Evolutionary conservation across 2,113 vertebrate genomes (phyloP).

Genomic region (Ammospiza nelsoni): DNA sequence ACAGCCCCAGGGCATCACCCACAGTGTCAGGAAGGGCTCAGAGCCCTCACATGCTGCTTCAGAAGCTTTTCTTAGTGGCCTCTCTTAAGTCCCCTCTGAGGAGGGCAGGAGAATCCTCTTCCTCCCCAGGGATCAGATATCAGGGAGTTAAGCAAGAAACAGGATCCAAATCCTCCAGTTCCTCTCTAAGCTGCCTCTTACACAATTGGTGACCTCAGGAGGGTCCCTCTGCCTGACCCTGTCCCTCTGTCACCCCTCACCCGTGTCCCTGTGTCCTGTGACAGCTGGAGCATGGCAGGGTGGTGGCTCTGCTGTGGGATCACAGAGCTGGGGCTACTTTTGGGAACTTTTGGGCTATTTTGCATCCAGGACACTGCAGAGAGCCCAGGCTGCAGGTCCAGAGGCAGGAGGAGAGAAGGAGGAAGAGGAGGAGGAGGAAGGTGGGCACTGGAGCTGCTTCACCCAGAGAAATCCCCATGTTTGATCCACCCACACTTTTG

Average conservation of each 20-base stretch:
- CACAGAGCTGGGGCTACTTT: not conserved
- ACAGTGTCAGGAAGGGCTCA: rapidly evolving
- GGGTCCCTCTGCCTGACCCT: not conserved
- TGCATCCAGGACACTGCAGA: not conserved
- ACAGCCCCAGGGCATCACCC: not conserved
- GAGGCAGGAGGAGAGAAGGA: not conserved
- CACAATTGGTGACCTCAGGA: not conserved
- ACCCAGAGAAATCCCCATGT: not conserved
- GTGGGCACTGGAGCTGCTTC: not conserved
- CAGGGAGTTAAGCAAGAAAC: slow-evolving; percentile 35
- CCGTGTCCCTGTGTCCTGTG: not conserved
- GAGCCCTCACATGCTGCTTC: rapidly evolving
- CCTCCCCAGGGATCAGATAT: slow-evolving; percentile 1
- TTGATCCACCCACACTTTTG: not conserved
- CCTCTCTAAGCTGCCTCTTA: not conserved
- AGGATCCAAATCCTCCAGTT: slow-evolving; percentile 43
- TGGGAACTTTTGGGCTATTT: not conserved
- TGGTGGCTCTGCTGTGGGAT: not conserved
- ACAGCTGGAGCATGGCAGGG: rapidly evolving
- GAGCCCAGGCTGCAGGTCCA: not conserved
- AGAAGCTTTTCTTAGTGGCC: not conserved
- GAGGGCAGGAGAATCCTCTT: not conserved
- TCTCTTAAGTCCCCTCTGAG: not conserved
- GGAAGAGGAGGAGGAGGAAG: not conserved
- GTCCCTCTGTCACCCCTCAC: not conserved